Conservation (phyloP, 2,888 invertebrate species). For the Agrotis puta region DNA sequence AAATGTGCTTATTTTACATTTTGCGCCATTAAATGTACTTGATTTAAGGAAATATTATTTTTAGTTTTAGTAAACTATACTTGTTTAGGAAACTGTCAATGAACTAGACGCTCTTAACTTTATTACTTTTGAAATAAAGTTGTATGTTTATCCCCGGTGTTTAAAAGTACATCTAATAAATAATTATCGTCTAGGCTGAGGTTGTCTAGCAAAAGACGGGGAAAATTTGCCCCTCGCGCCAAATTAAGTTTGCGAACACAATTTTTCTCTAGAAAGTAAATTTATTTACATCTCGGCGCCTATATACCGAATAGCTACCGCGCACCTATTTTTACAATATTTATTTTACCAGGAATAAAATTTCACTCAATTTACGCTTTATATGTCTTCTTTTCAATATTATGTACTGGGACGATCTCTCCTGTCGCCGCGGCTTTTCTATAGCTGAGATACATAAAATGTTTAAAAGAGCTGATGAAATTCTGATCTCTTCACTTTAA, state of each 20-base stretch:
- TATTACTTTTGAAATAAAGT: constrained; percentile 1
- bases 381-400: constrained; percentile 36
- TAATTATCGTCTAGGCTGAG: constrained; percentile 63
- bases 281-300: constrained; percentile 75
- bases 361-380: constrained; percentile 42
- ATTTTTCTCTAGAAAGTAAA: constrained; percentile 78
- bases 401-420: constrained; percentile 11
- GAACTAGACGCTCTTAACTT: neutral
- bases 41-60: constrained; percentile 16
- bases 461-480: constrained; percentile 69
- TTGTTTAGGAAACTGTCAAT: neutral
- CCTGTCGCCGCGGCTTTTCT: neutral
- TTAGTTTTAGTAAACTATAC: constrained; percentile 6
- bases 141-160: neutral
- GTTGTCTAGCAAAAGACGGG: constrained; percentile 68
- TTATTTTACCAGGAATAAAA: constrained; percentile 50
- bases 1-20: constrained; percentile 46
- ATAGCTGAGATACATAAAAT: constrained; percentile 33
- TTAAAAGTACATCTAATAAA: constrained; percentile 51
- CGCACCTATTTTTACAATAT: constrained; percentile 50
- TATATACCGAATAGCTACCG: constrained; percentile 54
- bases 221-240: constrained; percentile 70
- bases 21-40: constrained; percentile 17
- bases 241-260: constrained; percentile 81
- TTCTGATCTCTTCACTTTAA: constrained; percentile 74